Base-by-base conservation (phyloP, 92 coral and sea anemone genomes). In the Nematostella vectensis region DNA sequence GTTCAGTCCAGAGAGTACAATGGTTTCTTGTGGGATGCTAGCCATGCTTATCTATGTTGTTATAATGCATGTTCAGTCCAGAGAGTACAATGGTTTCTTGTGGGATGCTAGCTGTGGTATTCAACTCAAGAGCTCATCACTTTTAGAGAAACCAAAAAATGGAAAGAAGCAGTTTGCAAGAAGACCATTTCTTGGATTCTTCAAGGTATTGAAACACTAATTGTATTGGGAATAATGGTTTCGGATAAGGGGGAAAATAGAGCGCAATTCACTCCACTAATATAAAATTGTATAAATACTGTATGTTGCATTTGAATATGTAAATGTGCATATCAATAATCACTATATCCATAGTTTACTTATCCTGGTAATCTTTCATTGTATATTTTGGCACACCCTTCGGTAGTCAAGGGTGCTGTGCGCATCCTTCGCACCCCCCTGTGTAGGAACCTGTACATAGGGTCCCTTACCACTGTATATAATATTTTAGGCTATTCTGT, bases 1-100 rank as follows among this genome's bases (percentile, higher is more conserved):
- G n/a, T n/a, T n/a, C n/a, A 88, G 96, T 85, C 96, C 3, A 65
- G 47, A 57, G 96, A 88, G 58, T 76, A 74, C 82, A 88, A 88
- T 54, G 96, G 94, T 1, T 88, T 88, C 54, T 54, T 88, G 8
- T 88, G 94, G 88, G 87, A 80, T 54, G 49, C 81, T 1, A n/a
- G n/a, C n/a, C n/a, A n/a, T n/a, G n/a, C n/a, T n/a, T n/a, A n/a
- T n/a, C n/a, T n/a, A n/a, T n/a, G n/a, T n/a, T n/a, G n/a, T n/a
- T n/a, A n/a, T n/a, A n/a, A n/a, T n/a, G n/a, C n/a, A n/a, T 33
- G 15, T 33, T 33, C 40, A 89, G 96, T 85, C 96, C 6, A 67
- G 50, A 58, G 96, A 89, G 57, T 77, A 75, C 80, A 89, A 89
- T 55, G 96, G 95, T 1, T 89, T 89, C 55, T 55, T 89, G 11